Evolutionary conservation across 2,888 invertebrate species (phyloP).

Genomic region (Seira musarum): DNA sequence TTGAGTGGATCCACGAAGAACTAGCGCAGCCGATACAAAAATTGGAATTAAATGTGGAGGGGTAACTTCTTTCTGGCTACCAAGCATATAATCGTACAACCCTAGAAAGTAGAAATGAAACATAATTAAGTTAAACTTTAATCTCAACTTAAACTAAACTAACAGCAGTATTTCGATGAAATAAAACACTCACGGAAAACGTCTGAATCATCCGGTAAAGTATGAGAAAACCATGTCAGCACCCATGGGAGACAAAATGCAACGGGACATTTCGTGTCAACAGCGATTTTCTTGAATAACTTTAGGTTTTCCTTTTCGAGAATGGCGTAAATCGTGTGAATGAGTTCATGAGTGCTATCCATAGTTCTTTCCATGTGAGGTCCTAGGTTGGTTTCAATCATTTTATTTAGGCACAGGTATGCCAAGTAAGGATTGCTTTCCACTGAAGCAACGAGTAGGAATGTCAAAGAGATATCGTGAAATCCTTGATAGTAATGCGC

Average conservation of each 20-base stretch:
- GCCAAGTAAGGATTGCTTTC: constrained; percentile 66
- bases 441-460: constrained; percentile 65
- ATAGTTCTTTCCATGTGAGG: constrained; percentile 69
- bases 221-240: constrained; percentile 69
- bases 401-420: constrained; percentile 65
- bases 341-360: constrained; percentile 66
- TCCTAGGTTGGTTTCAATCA: constrained; percentile 61
- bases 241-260: constrained; percentile 68
- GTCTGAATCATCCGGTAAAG: constrained; percentile 67
- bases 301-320: constrained; percentile 64
- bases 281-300: constrained; percentile 65
- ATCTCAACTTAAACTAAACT: too few relatives aligned
- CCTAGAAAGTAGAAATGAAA: constrained; percentile 55
- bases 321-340: constrained; percentile 65
- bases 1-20: constrained; percentile 58
- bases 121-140: too few relatives aligned
- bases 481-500: constrained; percentile 69
- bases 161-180: too few relatives aligned
- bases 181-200: constrained; percentile 30
- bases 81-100: constrained; percentile 67
- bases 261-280: constrained; percentile 66
- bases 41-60: constrained; percentile 65
- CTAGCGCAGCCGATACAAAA: constrained; percentile 64
- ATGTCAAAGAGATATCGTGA: constrained; percentile 68
- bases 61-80: constrained; percentile 53